A percentile compares a stretch with the other conserved stretches of the same genome.
phyloP scores from a whole-genome alignment of 2,113 vertebrate species.

The Muntiacus reevesi region DNA sequence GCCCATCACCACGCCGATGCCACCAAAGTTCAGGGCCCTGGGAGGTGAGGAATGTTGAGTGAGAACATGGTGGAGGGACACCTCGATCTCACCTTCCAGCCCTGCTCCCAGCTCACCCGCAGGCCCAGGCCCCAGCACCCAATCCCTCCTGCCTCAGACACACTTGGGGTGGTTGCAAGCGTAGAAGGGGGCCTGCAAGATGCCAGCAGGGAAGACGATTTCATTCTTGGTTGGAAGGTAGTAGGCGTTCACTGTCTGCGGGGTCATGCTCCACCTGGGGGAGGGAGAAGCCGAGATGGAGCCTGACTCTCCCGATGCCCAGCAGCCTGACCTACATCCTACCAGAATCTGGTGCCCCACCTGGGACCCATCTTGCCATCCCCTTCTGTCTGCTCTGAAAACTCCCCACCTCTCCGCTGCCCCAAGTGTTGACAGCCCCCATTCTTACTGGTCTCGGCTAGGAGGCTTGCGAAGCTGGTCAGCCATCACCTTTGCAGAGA shows the following conservation, averaged over 20 bases:
- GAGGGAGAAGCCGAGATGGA: not conserved
- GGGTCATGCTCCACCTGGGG: conserved; percentile 98
- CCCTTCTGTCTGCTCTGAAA: not conserved
- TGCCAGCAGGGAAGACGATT: conserved; percentile 97
- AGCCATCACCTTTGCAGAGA: conserved; percentile 96
- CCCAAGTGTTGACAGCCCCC: not conserved
- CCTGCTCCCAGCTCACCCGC: not conserved
- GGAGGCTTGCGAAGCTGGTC: conserved; percentile 97
- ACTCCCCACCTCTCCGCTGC: not conserved
- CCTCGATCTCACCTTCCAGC: not conserved
- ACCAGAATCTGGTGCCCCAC: not conserved
- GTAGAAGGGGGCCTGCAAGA: conserved; percentile 98
- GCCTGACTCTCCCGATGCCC: not conserved
- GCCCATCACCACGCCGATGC: conserved; percentile 98
- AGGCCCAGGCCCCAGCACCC: not conserved
- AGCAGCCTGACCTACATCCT: not conserved
- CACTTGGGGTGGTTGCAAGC: conserved; percentile 94
- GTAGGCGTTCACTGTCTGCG: conserved; percentile 97
- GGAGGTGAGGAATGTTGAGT: not conserved
- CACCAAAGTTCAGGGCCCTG: conserved; percentile 97
- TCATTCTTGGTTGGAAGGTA: conserved; percentile 98
- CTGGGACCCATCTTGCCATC: not conserved
- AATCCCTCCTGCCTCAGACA: conserved; percentile 60
- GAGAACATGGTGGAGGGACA: not conserved
- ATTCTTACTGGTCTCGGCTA: conserved; percentile 94